Percentiles rank a stretch among this genome's conserved stretches.
These are phyloP conservation scores for Psittacula cyanocephala DNA, from an alignment of 2,113 vertebrate species.

Conservation along the genomic window DNA sequence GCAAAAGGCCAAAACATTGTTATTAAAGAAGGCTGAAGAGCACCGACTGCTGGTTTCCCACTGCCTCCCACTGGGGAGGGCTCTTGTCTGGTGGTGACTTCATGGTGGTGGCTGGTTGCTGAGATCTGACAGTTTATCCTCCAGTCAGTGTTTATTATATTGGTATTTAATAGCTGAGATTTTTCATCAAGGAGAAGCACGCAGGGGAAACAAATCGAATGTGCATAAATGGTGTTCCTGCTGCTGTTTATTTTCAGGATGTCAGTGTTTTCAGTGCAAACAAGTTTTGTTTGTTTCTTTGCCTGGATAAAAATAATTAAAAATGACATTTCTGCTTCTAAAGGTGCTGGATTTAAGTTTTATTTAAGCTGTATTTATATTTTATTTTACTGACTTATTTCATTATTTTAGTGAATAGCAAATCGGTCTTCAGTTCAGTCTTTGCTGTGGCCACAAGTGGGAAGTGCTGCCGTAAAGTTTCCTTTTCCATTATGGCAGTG, in stretches of 20 bases:
- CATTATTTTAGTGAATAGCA: neutral
- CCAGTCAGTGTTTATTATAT: neutral
- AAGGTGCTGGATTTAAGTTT: neutral
- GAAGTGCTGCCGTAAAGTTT: neutral
- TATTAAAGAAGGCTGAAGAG: no score
- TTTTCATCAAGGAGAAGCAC: neutral
- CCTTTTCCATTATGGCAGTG: neutral
- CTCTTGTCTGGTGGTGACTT: neutral
- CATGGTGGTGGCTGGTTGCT: rapidly evolving
- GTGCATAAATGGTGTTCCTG: neutral
- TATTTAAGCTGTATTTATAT: neutral
- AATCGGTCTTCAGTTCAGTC: neutral
- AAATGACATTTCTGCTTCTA: neutral
- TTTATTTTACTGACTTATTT: neutral
- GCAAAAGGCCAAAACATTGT: neutral
- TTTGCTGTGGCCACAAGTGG: neutral
- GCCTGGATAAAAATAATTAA: neutral
- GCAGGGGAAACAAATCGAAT: neutral
- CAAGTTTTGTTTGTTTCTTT: neutral
- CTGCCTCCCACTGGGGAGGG: neutral
- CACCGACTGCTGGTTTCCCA: no score
- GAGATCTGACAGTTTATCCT: neutral
- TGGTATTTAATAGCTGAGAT: neutral
- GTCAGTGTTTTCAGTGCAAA: neutral
- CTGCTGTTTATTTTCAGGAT: neutral